These are phyloP conservation scores for Aspidapion aeneum DNA, from an alignment of 2,888 invertebrate genomes.

Conservation along the genomic window DNA sequence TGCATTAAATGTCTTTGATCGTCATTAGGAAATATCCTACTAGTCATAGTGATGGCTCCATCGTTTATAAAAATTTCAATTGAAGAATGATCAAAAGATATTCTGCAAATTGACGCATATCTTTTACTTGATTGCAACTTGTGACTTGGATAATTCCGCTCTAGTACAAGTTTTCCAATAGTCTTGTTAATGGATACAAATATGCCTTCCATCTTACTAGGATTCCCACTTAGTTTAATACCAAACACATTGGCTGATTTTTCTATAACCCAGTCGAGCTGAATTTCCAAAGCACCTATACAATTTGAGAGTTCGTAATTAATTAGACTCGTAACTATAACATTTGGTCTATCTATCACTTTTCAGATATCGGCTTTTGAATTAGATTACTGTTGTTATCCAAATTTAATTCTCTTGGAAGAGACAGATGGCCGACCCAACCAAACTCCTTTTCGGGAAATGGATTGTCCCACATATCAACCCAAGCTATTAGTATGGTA, in stretches of 20 bases:
- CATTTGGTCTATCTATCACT: no score
- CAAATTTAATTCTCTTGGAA: conserved; percentile 45
- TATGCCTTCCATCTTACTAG: conserved; percentile 7
- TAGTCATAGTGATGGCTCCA: conserved; percentile 23
- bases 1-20: conserved; percentile 2
- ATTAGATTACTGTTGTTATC: conserved; percentile 31
- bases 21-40: conserved; percentile 24
- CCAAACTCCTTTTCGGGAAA: conserved; percentile 48
- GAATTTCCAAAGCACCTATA: conserved; percentile 6
- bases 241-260: not conserved
- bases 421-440: conserved; percentile 48
- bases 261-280: conserved; percentile 1
- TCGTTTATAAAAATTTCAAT: conserved; percentile 26
- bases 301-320: not conserved
- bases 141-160: conserved; percentile 14
- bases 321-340: not conserved
- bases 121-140: conserved; percentile 4
- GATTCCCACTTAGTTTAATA: conserved; percentile 4
- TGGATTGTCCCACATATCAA: conserved; percentile 49
- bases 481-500: conserved; percentile 48
- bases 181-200: conserved; percentile 4
- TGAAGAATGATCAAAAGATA: conserved; percentile 30
- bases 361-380: conserved; percentile 18
- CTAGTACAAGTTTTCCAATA: conserved; percentile 7
- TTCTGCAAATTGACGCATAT: conserved; percentile 17